Evolutionary conservation across 2,888 invertebrate genomes (phyloP).

Genomic region (Lymantria dispar): DNA sequence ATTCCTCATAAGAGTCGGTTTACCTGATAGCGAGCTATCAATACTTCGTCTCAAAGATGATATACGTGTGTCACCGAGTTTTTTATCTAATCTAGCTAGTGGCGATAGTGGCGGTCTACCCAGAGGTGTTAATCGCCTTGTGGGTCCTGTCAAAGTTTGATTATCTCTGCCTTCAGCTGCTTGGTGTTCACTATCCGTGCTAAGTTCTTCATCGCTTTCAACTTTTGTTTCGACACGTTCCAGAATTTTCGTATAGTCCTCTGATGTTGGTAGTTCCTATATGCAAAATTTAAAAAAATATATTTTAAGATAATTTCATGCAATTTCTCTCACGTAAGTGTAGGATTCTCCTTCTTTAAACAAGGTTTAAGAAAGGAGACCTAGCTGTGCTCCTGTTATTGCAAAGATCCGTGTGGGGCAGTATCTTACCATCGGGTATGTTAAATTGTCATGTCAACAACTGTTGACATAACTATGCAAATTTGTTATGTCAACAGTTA

Average conservation of each 20-base stretch:
- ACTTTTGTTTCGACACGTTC: slow-evolving; percentile 76
- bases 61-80: slow-evolving; percentile 61
- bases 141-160: slow-evolving; percentile 34
- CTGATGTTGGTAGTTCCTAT: slow-evolving; percentile 76
- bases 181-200: slow-evolving; percentile 71
- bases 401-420: too few species aligned
- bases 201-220: slow-evolving; percentile 76
- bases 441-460: too few species aligned
- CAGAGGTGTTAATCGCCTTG: slow-evolving; percentile 55
- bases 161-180: slow-evolving; percentile 60
- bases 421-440: too few species aligned
- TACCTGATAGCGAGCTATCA: slow-evolving; percentile 55
- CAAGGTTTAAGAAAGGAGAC: too few species aligned
- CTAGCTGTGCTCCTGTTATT: too few species aligned
- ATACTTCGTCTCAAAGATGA: slow-evolving; percentile 66
- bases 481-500: too few species aligned
- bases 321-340: too few species aligned
- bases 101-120: slow-evolving; percentile 68
- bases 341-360: too few species aligned
- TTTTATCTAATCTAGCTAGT: slow-evolving; percentile 60
- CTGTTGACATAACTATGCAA: too few species aligned
- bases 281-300: background rate
- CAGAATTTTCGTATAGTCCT: slow-evolving; percentile 75
- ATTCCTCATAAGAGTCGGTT: slow-evolving; percentile 56
- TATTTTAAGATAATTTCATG: too few species aligned